phyloP scores from a whole-genome alignment of 2,797 vertebrate genomes.

The Darevskia nairensis region DNA sequence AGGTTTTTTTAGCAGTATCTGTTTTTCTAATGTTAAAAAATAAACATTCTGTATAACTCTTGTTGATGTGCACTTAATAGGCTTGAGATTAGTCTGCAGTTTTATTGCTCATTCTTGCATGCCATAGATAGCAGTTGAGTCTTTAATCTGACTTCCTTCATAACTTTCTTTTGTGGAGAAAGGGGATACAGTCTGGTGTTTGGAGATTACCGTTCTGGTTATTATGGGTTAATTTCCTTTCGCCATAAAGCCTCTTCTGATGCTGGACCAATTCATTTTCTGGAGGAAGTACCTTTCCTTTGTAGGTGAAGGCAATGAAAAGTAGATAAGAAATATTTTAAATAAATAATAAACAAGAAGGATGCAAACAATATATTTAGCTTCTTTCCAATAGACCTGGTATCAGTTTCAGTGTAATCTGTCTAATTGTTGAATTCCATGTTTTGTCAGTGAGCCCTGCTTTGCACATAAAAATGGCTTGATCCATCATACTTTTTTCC shows the following conservation, averaged over 20 bases:
- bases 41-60: background rate
- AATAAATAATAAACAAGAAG: background rate
- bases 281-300: background rate
- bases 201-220: background rate
- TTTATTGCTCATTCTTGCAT: constrained; percentile 1
- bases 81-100: background rate
- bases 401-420: background rate
- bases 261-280: background rate
- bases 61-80: background rate
- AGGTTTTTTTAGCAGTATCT: background rate
- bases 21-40: background rate
- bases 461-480: background rate
- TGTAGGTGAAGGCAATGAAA: background rate
- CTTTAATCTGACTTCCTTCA: background rate
- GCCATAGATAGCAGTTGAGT: background rate
- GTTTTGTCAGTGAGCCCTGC: background rate
- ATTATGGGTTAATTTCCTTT: background rate
- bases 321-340: too few relatives aligned
- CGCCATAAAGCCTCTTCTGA: background rate
- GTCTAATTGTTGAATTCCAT: background rate
- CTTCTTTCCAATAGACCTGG: background rate
- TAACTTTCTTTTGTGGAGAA: background rate
- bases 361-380: background rate
- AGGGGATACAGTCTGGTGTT: background rate
- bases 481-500: background rate